phyloP scores from a whole-genome alignment of 2,797 vertebrate species.

The Manis crassicaudata region DNA sequence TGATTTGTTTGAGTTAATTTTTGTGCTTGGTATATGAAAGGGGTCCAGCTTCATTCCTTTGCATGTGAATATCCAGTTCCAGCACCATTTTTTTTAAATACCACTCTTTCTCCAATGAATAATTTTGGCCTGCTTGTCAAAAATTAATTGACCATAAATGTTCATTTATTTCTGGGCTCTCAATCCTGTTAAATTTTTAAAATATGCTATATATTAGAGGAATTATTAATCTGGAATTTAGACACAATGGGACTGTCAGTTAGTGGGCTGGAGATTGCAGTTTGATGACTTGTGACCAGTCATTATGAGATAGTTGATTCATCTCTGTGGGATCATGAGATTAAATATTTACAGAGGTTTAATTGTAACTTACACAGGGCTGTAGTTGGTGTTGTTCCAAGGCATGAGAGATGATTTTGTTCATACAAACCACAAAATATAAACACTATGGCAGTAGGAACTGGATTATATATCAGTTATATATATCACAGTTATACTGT shows the following conservation, averaged over 20 bases:
- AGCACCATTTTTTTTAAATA: background rate
- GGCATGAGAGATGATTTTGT: background rate
- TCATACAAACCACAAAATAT: background rate
- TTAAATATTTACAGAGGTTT: slow-evolving; percentile 36
- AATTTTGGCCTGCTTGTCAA: background rate
- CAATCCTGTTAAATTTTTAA: background rate
- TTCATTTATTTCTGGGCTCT: slow-evolving; percentile 25
- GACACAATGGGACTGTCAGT: background rate
- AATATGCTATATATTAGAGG: background rate
- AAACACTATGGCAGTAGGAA: background rate
- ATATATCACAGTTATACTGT: background rate
- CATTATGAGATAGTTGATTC: background rate
- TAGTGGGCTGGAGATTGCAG: background rate
- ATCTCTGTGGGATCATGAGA: slow-evolving; percentile 6
- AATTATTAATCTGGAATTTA: background rate
- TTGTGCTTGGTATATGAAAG: background rate
- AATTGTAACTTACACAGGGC: background rate
- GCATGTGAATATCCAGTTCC: background rate
- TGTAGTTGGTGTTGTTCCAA: background rate
- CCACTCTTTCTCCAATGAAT: background rate
- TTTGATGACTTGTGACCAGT: background rate
- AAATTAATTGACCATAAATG: background rate
- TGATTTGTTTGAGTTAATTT: background rate
- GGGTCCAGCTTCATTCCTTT: background rate
- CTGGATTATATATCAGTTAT: background rate